Conservation (phyloP, 1,140 invertebrate genomes). For the Phymastichus coffea region DNA sequence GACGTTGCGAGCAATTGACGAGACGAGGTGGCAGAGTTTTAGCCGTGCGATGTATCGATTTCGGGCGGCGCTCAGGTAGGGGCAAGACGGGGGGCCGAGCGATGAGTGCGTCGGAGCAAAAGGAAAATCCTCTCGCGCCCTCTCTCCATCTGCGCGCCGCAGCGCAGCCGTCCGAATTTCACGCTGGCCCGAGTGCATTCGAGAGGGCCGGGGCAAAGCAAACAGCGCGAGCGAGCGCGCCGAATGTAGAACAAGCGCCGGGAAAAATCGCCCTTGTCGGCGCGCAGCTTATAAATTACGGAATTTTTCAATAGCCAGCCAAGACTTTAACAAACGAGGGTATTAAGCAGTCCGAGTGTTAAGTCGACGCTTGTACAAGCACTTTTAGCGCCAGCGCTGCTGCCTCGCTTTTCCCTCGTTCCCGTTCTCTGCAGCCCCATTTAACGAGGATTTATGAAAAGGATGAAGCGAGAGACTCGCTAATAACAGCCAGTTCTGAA, state of each 20-base stretch:
- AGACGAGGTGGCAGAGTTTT: background rate
- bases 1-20: conserved; percentile 17
- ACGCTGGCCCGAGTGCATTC: background rate
- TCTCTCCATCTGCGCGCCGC: background rate
- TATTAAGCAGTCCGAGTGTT: too few relatives aligned
- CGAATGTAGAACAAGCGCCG: background rate
- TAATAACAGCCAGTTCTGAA: conserved; percentile 36
- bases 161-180: conserved; percentile 1
- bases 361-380: too few relatives aligned
- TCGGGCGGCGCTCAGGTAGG: background rate
- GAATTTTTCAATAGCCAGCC: too few relatives aligned
- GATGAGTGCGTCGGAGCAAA: background rate
- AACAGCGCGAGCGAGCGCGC: background rate
- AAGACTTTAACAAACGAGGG: too few relatives aligned
- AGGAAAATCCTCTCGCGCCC: background rate
- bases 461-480: conserved; percentile 11
- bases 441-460: conserved; percentile 12
- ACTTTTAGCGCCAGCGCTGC: too few relatives aligned
- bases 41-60: background rate
- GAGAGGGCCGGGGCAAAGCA: conserved; percentile 7
- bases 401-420: background rate
- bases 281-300: too few relatives aligned
- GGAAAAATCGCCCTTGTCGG: too few relatives aligned
- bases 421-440: background rate
- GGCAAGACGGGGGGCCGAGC: background rate